Conservation (phyloP, 2,113 vertebrate species). For the Romanogobio albipinnatus region DNA sequence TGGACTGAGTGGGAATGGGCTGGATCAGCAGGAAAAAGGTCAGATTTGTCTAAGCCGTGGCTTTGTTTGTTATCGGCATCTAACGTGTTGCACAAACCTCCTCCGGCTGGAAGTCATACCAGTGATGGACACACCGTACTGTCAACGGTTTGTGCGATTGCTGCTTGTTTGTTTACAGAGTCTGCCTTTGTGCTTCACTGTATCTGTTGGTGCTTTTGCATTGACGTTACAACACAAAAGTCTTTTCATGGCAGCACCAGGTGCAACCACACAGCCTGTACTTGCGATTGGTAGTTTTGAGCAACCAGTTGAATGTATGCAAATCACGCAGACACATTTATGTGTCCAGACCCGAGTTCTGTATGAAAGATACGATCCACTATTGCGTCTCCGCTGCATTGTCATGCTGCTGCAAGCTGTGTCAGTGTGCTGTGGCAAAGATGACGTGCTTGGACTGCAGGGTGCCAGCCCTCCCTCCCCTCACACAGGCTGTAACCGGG, state of each 20-base stretch:
- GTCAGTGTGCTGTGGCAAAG: conserved; percentile 30
- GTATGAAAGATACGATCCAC: neutral
- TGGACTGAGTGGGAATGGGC: conserved; percentile 39
- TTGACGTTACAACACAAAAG: conserved; percentile 1
- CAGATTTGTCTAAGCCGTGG: conserved; percentile 38
- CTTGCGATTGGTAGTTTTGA: neutral
- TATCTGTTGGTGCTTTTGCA: neutral
- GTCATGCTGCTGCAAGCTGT: conserved; percentile 19
- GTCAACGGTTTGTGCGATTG: neutral
- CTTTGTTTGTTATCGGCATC: conserved; percentile 47
- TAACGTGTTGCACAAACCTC: conserved; percentile 1
- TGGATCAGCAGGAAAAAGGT: conserved; percentile 28
- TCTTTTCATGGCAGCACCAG: conserved; percentile 6
- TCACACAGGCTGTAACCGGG: conserved; percentile 11
- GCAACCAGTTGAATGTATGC: conserved; percentile 23
- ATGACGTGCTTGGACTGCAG: conserved; percentile 49
- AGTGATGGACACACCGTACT: conserved; percentile 17
- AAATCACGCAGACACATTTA: neutral
- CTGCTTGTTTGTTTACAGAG: conserved; percentile 2
- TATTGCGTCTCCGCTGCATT: conserved; percentile 9
- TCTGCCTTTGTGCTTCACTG: neutral
- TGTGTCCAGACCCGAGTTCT: neutral
- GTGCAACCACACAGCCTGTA: neutral
- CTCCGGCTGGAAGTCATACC: neutral
- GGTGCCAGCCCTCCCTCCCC: neutral